These are phyloP conservation scores for Heloderma charlesbogerti DNA, from an alignment of 2,113 vertebrate species.

Conservation along the genomic window DNA sequence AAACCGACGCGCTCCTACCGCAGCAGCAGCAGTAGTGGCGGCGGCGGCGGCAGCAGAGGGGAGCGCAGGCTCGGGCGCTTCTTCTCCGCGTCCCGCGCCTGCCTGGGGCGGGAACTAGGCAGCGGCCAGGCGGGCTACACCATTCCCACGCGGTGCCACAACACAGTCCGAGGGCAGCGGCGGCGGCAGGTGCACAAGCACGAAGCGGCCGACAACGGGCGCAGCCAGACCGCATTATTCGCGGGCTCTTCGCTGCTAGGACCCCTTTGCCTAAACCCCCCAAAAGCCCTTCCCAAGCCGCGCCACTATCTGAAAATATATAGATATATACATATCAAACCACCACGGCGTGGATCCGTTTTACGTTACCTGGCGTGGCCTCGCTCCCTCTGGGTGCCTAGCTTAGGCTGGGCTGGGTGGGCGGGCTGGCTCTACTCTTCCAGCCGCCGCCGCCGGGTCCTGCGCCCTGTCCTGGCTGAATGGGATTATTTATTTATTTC, in stretches of 20 bases:
- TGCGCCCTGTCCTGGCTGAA: slow-evolving; percentile 58
- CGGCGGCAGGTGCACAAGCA: slow-evolving; percentile 11
- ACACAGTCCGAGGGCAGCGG: slow-evolving; percentile 1
- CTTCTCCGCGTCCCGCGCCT: neutral
- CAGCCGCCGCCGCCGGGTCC: slow-evolving; percentile 55
- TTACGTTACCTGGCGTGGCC: slow-evolving; percentile 64
- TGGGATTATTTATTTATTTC: slow-evolving; percentile 77
- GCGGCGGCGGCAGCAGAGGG: neutral
- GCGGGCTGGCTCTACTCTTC: slow-evolving; percentile 55
- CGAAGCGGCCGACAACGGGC: neutral
- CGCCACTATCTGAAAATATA: too few relatives aligned
- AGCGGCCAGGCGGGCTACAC: neutral
- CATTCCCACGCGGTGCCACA: neutral
- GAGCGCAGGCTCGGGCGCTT: neutral
- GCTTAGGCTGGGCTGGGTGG: slow-evolving; percentile 23
- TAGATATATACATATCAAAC: neutral
- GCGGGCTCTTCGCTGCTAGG: neutral
- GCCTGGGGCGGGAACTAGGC: neutral
- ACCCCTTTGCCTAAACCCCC: neutral
- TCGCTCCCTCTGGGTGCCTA: slow-evolving; percentile 47
- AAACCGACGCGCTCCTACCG: neutral
- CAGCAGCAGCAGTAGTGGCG: neutral
- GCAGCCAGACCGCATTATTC: neutral
- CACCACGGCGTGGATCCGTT: slow-evolving; percentile 38
- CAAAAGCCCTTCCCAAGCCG: slow-evolving; percentile 17